Evolutionary conservation across 2,113 vertebrate species (phyloP).

Genomic region (Daboia siamensis): DNA sequence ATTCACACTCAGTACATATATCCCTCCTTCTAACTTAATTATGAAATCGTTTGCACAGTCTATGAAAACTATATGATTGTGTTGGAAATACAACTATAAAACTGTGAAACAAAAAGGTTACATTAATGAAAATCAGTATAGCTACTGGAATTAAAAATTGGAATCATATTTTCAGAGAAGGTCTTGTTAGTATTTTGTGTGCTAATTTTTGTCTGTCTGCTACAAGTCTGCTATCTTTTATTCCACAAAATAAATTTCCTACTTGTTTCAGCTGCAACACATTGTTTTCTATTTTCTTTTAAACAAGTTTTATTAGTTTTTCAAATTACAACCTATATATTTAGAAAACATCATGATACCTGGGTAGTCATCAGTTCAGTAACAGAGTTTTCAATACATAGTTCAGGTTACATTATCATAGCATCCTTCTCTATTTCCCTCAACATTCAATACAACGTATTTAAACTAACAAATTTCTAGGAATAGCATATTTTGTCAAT

Average conservation of each 20-base stretch:
- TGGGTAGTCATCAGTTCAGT: too few species aligned
- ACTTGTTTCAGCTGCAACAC: neutral
- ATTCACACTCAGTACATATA: neutral
- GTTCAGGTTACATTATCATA: too few species aligned
- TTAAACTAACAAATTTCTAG: too few species aligned
- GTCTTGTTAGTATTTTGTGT: neutral
- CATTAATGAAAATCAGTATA: neutral
- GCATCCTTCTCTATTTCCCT: too few species aligned
- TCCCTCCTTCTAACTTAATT: neutral
- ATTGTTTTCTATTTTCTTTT: neutral
- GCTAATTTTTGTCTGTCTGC: conserved; percentile 7
- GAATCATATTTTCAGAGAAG: neutral
- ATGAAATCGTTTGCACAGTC: neutral
- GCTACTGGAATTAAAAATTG: neutral
- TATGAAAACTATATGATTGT: neutral
- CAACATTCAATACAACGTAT: too few species aligned
- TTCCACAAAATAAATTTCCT: neutral
- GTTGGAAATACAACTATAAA: neutral
- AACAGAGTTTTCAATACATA: too few species aligned
- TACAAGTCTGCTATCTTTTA: neutral
- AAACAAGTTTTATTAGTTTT: too few species aligned
- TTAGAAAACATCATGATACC: too few species aligned
- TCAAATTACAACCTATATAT: too few species aligned
- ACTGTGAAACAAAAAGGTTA: neutral
- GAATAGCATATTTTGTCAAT: too few species aligned